These are phyloP conservation scores for Fulica atra DNA, from an alignment of 2,113 vertebrate genomes.

Conservation along the genomic window DNA sequence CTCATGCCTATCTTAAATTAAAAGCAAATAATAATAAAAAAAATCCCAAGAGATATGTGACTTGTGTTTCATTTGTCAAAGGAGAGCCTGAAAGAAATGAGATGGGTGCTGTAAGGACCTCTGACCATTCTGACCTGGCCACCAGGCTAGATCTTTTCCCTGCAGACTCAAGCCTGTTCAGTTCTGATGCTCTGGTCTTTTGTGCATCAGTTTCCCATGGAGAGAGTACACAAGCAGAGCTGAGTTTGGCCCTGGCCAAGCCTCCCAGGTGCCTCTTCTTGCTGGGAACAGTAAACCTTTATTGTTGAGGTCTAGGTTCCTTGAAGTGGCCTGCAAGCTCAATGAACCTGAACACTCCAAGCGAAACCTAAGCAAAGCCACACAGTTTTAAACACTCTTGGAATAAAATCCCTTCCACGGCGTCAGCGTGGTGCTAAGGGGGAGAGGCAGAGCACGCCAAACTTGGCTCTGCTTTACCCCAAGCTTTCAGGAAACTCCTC, in stretches of 20 bases:
- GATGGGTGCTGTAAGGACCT: not conserved
- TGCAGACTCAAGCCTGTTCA: not conserved
- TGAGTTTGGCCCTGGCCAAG: not conserved
- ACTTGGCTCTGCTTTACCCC: conserved; percentile 48
- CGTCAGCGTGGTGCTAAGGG: not conserved
- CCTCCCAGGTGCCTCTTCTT: not conserved
- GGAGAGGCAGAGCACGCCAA: not conserved
- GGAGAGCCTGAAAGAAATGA: not conserved
- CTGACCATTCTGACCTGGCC: not conserved
- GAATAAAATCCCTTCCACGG: conserved; percentile 18
- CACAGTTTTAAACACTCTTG: conserved; percentile 21
- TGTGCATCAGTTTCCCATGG: not conserved
- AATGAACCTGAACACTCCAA: conserved; percentile 49
- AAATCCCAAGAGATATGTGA: not conserved
- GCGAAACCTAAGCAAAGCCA: conserved; percentile 46
- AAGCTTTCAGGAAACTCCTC: conserved; percentile 54
- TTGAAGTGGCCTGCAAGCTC: not conserved
- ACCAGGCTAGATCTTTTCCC: not conserved
- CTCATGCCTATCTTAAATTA: not conserved
- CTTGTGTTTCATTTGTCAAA: not conserved
- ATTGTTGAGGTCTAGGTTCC: not conserved
- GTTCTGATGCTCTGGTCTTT: not conserved
- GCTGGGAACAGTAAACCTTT: not conserved
- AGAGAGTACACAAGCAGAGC: not conserved
- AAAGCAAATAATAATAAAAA: not conserved